Conservation (phyloP, 2,113 vertebrate genomes). For the Sceloporus undulatus region DNA sequence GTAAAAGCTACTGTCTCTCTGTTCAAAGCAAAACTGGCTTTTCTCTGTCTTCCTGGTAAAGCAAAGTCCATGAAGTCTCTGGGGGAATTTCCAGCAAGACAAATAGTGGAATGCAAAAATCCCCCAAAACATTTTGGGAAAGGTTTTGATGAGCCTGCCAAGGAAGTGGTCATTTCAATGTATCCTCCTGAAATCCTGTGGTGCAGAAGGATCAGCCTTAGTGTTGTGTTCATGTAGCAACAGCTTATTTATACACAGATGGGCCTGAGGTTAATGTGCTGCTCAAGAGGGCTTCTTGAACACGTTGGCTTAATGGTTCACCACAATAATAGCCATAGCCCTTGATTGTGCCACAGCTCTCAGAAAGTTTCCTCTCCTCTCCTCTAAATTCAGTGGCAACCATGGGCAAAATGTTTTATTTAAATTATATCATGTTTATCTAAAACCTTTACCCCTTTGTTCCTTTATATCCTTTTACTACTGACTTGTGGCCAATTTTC, state of each 20-base stretch:
- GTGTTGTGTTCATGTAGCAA: background rate
- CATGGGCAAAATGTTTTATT: background rate
- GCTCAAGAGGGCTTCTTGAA: background rate
- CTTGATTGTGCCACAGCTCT: background rate
- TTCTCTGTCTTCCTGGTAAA: background rate
- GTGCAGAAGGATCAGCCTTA: background rate
- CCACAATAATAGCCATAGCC: background rate
- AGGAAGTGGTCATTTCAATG: constrained; percentile 21
- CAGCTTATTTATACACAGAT: background rate
- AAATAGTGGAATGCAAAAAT: background rate
- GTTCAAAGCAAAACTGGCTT: background rate
- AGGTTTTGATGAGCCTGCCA: constrained; percentile 3
- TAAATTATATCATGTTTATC: background rate
- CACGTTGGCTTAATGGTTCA: background rate
- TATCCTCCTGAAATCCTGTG: constrained; percentile 20
- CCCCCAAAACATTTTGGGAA: constrained; percentile 4
- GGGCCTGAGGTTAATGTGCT: background rate
- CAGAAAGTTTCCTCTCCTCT: background rate
- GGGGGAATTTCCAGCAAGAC: constrained; percentile 12
- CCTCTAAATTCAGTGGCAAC: background rate
- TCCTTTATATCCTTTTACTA: background rate
- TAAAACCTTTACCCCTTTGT: background rate
- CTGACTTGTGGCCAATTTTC: background rate
- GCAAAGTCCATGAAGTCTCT: background rate
- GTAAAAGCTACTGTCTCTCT: background rate